phyloP scores from a whole-genome alignment of 2,888 invertebrate genomes.

The Tridacna crocea region DNA sequence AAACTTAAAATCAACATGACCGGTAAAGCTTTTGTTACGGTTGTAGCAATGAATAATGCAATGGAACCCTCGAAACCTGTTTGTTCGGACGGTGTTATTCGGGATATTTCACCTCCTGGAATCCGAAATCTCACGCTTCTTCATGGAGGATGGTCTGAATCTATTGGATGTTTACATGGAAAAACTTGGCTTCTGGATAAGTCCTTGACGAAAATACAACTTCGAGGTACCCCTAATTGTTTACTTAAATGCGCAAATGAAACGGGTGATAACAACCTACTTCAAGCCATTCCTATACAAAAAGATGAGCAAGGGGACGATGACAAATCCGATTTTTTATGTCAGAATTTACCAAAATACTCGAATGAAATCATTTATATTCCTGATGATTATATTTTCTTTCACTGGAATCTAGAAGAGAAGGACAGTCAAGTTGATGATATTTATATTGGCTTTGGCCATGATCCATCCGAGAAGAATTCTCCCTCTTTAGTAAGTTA shows the following conservation, averaged over 20 bases:
- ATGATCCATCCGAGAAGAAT: conserved; percentile 13
- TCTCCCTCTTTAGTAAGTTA: conserved; percentile 52
- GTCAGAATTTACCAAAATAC: conserved; percentile 34
- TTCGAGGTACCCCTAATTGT: neutral
- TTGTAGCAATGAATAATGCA: conserved; percentile 74
- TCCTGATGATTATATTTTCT: conserved; percentile 56
- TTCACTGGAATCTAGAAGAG: conserved; percentile 55
- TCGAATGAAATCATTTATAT: conserved; percentile 41
- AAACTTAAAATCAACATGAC: conserved; percentile 17
- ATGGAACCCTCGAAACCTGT: conserved; percentile 64
- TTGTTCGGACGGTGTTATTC: conserved; percentile 72
- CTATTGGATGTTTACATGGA: conserved; percentile 11
- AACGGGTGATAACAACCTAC: neutral
- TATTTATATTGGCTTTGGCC: conserved; percentile 61
- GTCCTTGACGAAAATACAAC: conserved; percentile 8
- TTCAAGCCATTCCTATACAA: neutral
- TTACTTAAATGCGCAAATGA: neutral
- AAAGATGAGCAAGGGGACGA: conserved; percentile 3
- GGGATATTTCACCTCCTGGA: conserved; percentile 40
- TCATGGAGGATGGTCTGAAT: conserved; percentile 39
- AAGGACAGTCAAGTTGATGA: conserved; percentile 59
- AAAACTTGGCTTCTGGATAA: conserved; percentile 12
- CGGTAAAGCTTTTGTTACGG: conserved; percentile 63
- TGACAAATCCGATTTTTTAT: conserved; percentile 41
- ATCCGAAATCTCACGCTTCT: conserved; percentile 50